Base-by-base conservation (phyloP, 2,888 invertebrate species). In the Stenotaenia linearis region DNA sequence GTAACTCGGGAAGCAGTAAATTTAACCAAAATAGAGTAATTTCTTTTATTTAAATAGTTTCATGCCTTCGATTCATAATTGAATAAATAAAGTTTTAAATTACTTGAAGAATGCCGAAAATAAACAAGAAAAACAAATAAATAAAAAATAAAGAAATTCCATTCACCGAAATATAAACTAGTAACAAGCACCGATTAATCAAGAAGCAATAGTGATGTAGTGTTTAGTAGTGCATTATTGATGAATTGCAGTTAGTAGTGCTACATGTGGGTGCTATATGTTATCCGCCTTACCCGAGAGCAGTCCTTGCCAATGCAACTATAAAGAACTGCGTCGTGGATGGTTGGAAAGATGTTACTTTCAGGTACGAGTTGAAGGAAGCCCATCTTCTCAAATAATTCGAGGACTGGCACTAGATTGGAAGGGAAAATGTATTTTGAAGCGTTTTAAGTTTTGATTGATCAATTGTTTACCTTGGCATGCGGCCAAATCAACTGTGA, bases 321-420 rank as follows among this genome's bases (percentile, higher is more conserved):
- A 30, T 77, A 81, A 2, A 79, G 32, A 23, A 81, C 81, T 15
- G 81, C 81, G 37, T 81, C 81, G 50, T 81, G 81, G 15, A 81
- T 69, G 25, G 81, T 78, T 23, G 81, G 81, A 37, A 81, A 81
- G 23, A 81, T 45, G 74, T 45, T 69, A 30, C 81, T 74, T 15
- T 37, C 37, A 25, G 69, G 79, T 21, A 79, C 79, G 15, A 69
- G 21, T 30, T 79, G 23, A 1, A 30, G 40, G 40, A 74, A 74
- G 40, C 69, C 37, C 75, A 74, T 74, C 25, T 74, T 69, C 23
- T 69, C 79, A 79, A 79, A 74, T 10, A 74, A 37, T 23, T 69
- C 74, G 18, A 79, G 40, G 18, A 79, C 25, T n/a, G 79, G 75
- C 30, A 79, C 79, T 79, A 25, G 15, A 79, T 25, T 21, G 25